Conservation (phyloP, 2,113 vertebrate species). For the Ceyx margarethae region DNA sequence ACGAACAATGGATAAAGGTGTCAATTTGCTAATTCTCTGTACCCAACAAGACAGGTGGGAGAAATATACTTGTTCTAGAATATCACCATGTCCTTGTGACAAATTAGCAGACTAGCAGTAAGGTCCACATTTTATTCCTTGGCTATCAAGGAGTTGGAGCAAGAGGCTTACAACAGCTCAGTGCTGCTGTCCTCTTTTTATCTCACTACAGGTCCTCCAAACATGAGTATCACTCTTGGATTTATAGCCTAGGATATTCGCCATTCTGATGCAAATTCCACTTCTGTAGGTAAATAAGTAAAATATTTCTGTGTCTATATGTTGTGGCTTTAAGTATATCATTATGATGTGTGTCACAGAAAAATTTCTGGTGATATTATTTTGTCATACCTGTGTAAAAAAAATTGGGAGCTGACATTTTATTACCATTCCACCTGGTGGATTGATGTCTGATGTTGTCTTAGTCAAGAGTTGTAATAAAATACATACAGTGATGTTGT, state of each 20-base stretch:
- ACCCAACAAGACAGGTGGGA: not conserved
- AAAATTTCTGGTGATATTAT: no score
- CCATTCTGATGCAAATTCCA: not conserved
- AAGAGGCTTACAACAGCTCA: not conserved
- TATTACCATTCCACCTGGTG: no score
- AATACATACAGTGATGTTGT: rapidly evolving
- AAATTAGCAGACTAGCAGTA: not conserved
- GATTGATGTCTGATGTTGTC: no score
- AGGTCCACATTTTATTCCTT: not conserved
- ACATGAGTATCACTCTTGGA: not conserved
- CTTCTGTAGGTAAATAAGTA: no score
- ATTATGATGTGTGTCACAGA: no score
- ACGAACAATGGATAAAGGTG: not conserved
- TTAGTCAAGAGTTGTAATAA: not conserved
- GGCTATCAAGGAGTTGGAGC: not conserved
- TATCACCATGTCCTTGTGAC: not conserved
- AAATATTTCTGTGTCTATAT: no score
- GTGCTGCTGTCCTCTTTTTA: not conserved
- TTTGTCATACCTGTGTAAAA: no score
- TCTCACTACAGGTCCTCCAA: not conserved
- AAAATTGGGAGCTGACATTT: no score
- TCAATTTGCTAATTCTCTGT: not conserved
- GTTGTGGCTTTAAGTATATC: no score
- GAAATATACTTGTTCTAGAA: not conserved
- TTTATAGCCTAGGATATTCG: not conserved